Evolutionary conservation across 2,888 invertebrate species (phyloP), one percentile per base, ranked within the genome.

Genomic region (Eulithis testata): DNA sequence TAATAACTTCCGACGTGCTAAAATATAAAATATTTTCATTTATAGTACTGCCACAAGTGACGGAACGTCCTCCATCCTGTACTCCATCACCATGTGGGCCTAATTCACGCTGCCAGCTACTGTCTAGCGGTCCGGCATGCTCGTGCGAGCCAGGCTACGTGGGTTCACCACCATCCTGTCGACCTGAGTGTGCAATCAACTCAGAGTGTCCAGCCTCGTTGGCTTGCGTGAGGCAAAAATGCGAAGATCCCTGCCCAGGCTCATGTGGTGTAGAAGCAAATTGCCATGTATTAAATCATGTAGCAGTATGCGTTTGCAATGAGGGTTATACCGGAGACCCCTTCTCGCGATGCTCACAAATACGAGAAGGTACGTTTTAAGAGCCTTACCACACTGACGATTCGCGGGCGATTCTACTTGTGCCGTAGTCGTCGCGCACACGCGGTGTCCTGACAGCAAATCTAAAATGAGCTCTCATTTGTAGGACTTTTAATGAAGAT

Each of bases 51-150:
- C 84, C 80, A 76, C 74, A 87, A 63, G 84, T 90, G 59, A 96
- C 96, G 0, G 95, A 95, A 81, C 92, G 94, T 66, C 95, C 96
- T 70, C 96, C 96, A 69, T 96, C 96, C 21, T 97, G 97, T 82
- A 94, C 94, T 37, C 97, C 97, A 56, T 96, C 96, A 27, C 97
- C 97, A 0, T 98, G 97, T 79, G 97, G 97, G 21, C 96, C 97
- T 1, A 96, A 97, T 84, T 96, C 97, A 0, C 95, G 96, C 67
- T 97, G 97, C 78, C 96, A 96, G 82, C 93, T 96, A 69, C 91
- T 96, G 70, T 94, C 95, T 44, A 96, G 95, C 72, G 95, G 94
- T 76, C 97, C 96, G 63, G 96, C 95, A 1, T 97, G 97, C 79
- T 96, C 96, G 0, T 97, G 97, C 82, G 88, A 96, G 56, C 95